Base-by-base conservation (phyloP, 2,888 invertebrate genomes). In the Trypoxylon attenuatum region DNA sequence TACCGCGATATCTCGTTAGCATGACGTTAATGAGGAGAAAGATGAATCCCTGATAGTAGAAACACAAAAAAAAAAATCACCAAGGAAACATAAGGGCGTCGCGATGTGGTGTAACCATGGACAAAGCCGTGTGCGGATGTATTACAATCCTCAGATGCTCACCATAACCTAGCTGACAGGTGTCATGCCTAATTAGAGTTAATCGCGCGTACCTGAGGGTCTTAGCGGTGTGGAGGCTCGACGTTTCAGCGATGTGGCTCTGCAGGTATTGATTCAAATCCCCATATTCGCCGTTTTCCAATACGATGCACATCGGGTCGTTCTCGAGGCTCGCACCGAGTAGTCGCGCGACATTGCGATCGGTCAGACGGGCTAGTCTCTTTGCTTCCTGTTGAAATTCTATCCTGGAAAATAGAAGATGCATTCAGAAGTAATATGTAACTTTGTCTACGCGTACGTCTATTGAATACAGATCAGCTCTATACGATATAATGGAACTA, bases 241-340 rank as follows among this genome's bases (percentile, higher is more conserved):
- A 90, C 41, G 92, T 92, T 86, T 94, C 94, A 29, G 94, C 93
- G 71, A 92, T 90, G 88, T 94, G 94, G 81, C 93, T 92, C 84
- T 94, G 93, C 79, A 95, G 89, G 88, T 94, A 94, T 88, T 94
- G 94, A 89, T 94, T 94, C 83, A 95, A 90, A 89, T 95, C 95
- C 56, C 95, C 95, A 81, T 91, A 90, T 82, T 92, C 92, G 87
- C 91, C 89, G 87, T 92, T 93, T 87, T 95, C 95, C 80, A 93
- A 90, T 62, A 95, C 92, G 86, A 93, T 91, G 87, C 92, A 92
- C 79, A 92, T 90, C 51, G 94, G 94, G 81, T 94, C 93, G 71
- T 92, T 91, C 60, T 90, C 89, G 65, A 93, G 89, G 86, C 93
- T 93, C 76, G 92, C 93, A 71, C 94, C 94, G 73, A 94, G 88